Evolutionary conservation across 1,140 invertebrate species (phyloP), one percentile per base, ranked within the genome.

Genomic region (Sycophila sp.): DNA sequence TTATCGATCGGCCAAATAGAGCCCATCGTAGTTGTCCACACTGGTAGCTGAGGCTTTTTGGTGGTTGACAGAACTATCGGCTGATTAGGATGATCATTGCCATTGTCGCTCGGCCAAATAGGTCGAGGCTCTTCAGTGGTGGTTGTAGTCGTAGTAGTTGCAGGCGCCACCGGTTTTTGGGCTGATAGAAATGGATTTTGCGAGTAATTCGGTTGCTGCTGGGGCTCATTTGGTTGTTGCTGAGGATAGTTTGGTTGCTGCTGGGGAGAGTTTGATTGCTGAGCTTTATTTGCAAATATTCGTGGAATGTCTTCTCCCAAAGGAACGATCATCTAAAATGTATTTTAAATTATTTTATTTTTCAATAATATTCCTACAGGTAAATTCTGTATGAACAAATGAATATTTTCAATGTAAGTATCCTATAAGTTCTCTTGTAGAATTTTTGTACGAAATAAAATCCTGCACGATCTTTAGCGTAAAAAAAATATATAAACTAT

Each of bases 281-380:
- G 5, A n/a, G n/a, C n/a, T n/a, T n/a, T n/a, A n/a, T n/a, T n/a
- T n/a, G n/a, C n/a, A n/a, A n/a, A n/a, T 56, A 19, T 10, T 28
- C 51, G 8, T 22, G 49, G 24, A 4, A 53, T 6, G 13, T 53
- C 19, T 8, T 56, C n/a, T n/a, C n/a, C 53, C 7, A 30, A 17
- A 36, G 53, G 28, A n/a, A 56, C 34, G 17, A 56, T 36, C 53
- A 56, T 56, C 53, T 56, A 30, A 17, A 56, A 56, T 7, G 15
- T 5, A 53, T 30, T n/a, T n/a, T n/a, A n/a, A n/a, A n/a, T n/a
- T n/a, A n/a, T n/a, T n/a, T n/a, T n/a, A n/a, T n/a, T n/a, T n/a
- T n/a, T n/a, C n/a, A n/a, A n/a, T n/a, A n/a, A n/a, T n/a, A n/a
- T n/a, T n/a, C n/a, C n/a, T n/a, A n/a, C n/a, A n/a, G n/a, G n/a